Conservation (phyloP, 2,888 invertebrate genomes). For the Lycia hirtaria region DNA sequence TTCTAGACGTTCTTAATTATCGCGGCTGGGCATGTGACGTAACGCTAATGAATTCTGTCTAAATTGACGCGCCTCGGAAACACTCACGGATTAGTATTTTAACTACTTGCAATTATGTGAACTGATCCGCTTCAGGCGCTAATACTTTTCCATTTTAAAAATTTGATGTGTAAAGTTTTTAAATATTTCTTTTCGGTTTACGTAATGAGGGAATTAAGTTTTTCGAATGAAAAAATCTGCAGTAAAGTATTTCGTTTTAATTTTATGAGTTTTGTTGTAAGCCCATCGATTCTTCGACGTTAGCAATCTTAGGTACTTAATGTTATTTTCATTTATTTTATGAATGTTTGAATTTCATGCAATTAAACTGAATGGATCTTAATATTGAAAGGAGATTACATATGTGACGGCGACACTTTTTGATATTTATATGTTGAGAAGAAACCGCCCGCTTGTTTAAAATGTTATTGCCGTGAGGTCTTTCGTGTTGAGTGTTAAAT, state of each 20-base stretch:
- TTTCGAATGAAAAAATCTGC: constrained; percentile 22
- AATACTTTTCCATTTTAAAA: constrained; percentile 56
- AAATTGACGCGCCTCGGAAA: constrained; percentile 66
- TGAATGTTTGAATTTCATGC: constrained; percentile 56
- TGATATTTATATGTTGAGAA: constrained; percentile 66
- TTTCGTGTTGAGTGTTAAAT: constrained; percentile 27
- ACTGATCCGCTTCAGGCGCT: constrained; percentile 49
- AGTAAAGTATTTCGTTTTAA: constrained; percentile 16
- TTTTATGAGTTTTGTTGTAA: constrained; percentile 15
- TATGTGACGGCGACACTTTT: constrained; percentile 54
- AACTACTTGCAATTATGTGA: constrained; percentile 54
- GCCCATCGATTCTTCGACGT: not conserved
- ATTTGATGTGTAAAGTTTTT: constrained; percentile 56
- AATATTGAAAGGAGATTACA: constrained; percentile 58
- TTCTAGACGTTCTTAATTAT: constrained; percentile 72
- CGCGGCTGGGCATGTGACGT: constrained; percentile 67
- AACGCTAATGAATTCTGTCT: constrained; percentile 78
- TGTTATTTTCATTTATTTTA: constrained; percentile 42
- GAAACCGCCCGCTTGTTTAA: constrained; percentile 49
- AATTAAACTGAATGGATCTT: constrained; percentile 54
- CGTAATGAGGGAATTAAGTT: constrained; percentile 41
- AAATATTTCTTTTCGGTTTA: constrained; percentile 23
- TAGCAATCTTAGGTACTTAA: constrained; percentile 20
- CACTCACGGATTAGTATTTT: constrained; percentile 65
- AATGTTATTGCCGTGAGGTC: constrained; percentile 39